A percentile compares a stretch with the other conserved stretches of the same genome.
phyloP scores from a whole-genome alignment of 1,140 invertebrate genomes.

The Drosophila littoralis region DNA sequence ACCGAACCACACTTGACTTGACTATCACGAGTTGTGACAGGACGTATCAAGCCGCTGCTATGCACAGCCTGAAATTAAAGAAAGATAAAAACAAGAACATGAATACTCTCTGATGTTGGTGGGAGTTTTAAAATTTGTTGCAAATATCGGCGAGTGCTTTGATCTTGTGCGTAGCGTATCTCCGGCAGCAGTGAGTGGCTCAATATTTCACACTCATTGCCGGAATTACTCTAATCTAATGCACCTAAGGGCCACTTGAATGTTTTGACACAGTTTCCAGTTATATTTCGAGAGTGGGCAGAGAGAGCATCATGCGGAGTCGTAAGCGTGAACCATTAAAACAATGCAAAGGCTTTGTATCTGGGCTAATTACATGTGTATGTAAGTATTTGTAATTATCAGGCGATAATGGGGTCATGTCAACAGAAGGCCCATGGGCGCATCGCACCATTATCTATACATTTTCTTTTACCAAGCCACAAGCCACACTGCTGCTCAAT shows the following conservation, averaged over 20 bases:
- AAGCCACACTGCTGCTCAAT: neutral
- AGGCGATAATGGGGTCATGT: conserved; percentile 73
- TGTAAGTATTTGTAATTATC: conserved; percentile 71
- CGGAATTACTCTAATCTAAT: conserved; percentile 23
- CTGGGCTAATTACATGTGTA: conserved; percentile 61
- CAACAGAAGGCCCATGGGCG: conserved; percentile 53
- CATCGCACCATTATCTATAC: conserved; percentile 42
- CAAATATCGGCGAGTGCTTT: conserved; percentile 9
- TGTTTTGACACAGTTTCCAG: conserved; percentile 47
- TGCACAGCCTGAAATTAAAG: conserved; percentile 63
- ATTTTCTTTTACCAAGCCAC: conserved; percentile 36
- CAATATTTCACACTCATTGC: conserved; percentile 26
- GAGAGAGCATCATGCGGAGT: neutral
- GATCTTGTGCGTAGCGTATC: conserved; percentile 10
- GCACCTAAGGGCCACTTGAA: conserved; percentile 55
- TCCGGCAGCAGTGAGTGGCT: neutral
- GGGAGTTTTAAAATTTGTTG: neutral
- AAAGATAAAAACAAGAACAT: too few species aligned
- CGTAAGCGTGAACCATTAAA: conserved; percentile 25
- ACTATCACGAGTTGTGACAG: conserved; percentile 65
- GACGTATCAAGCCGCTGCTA: conserved; percentile 62
- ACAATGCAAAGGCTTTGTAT: conserved; percentile 51
- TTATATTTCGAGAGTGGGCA: conserved; percentile 21
- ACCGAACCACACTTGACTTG: conserved; percentile 64
- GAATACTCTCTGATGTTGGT: neutral